phyloP scores from a whole-genome alignment of 2,888 invertebrate genomes.

The Clitarchus hookeri region DNA sequence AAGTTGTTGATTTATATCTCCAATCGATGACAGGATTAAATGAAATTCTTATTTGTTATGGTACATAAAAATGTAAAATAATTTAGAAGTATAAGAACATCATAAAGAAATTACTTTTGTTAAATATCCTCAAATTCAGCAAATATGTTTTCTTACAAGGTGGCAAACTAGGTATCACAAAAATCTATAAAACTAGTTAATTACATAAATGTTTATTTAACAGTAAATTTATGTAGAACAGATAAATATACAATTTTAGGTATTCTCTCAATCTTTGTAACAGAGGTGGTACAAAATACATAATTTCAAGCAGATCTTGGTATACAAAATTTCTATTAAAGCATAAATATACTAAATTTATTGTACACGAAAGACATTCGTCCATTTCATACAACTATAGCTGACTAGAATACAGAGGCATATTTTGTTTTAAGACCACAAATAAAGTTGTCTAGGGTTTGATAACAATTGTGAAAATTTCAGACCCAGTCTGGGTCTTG shows the following conservation, averaged over 20 bases:
- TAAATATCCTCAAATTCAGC: too few relatives aligned
- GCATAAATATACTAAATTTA: background rate
- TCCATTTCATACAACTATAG: background rate
- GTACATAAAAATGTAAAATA: too few relatives aligned
- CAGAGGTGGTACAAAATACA: conserved; percentile 10
- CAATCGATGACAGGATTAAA: too few relatives aligned
- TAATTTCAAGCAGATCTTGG: conserved; percentile 1
- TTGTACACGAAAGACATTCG: background rate
- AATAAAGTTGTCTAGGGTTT: background rate
- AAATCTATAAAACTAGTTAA: background rate
- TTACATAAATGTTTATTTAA: background rate
- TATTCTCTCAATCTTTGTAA: background rate
- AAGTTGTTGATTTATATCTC: too few relatives aligned
- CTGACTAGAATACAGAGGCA: conserved; percentile 6
- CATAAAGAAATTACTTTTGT: too few relatives aligned
- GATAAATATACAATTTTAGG: background rate
- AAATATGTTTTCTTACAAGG: background rate
- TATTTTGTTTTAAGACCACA: background rate
- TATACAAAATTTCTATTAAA: background rate
- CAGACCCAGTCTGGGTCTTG: background rate
- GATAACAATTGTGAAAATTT: background rate
- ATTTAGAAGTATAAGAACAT: too few relatives aligned
- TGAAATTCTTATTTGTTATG: too few relatives aligned
- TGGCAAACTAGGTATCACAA: background rate
- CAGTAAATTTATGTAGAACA: conserved; percentile 6